These are phyloP conservation scores for Tachyglossus aculeatus DNA, from an alignment of 2,797 vertebrate species.

Conservation along the genomic window DNA sequence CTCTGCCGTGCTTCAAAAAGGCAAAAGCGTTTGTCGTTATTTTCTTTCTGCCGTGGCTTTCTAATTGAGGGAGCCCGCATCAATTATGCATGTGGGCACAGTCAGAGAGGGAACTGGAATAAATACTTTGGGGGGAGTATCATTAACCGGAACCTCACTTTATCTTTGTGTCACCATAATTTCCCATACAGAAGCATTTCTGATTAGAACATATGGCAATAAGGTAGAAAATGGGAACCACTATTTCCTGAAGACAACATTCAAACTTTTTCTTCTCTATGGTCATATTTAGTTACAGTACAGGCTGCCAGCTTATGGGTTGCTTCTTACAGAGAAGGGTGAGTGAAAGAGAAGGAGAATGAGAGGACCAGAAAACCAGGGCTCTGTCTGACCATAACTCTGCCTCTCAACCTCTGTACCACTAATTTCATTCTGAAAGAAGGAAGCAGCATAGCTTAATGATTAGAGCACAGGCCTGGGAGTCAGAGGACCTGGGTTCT, in stretches of 20 bases:
- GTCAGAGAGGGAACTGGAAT: constrained; percentile 63
- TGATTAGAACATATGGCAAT: constrained; percentile 72
- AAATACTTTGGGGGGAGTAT: constrained; percentile 71
- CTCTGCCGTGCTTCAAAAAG: constrained; percentile 47
- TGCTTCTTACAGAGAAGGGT: constrained; percentile 9
- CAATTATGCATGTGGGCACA: constrained; percentile 69
- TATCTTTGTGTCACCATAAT: constrained; percentile 69
- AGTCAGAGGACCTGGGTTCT: too few species aligned
- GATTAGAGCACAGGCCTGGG: too few species aligned
- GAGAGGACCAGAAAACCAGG: neutral
- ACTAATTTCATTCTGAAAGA: too few species aligned
- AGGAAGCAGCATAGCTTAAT: too few species aligned
- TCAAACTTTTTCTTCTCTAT: constrained; percentile 63
- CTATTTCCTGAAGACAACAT: constrained; percentile 57
- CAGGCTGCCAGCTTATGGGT: constrained; percentile 36
- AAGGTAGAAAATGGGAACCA: constrained; percentile 62
- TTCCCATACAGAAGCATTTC: constrained; percentile 58
- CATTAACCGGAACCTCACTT: constrained; percentile 67
- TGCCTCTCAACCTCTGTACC: too few species aligned
- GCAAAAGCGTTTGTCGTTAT: constrained; percentile 54
- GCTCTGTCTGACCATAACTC: neutral
- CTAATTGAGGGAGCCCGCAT: constrained; percentile 69
- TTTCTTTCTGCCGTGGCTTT: constrained; percentile 54
- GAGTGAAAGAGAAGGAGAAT: neutral
- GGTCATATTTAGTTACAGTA: constrained; percentile 58